phyloP scores from a whole-genome alignment of 2,797 vertebrate genomes.

The Alcedo quadribrachys region DNA sequence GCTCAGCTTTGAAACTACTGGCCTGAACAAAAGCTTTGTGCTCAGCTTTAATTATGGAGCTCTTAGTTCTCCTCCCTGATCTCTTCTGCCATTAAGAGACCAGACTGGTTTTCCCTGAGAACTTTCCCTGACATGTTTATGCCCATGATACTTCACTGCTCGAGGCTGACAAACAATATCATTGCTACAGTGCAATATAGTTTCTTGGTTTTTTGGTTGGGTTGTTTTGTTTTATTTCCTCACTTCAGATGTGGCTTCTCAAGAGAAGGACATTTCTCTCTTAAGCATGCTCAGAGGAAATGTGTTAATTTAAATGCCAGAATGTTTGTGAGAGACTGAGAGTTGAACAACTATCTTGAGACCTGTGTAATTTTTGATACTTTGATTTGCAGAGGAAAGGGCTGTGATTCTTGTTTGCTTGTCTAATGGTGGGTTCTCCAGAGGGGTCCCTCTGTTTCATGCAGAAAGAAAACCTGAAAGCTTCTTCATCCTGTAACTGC shows the following conservation, averaged over 20 bases:
- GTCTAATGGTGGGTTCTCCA: background rate
- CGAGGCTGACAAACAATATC: background rate
- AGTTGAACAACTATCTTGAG: background rate
- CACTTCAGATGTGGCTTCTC: background rate
- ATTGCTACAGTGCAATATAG: background rate
- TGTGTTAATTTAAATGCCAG: background rate
- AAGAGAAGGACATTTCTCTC: background rate
- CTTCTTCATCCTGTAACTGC: background rate
- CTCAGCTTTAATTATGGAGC: background rate
- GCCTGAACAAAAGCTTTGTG: background rate
- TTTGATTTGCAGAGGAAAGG: background rate
- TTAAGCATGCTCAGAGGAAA: background rate
- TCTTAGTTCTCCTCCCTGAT: background rate
- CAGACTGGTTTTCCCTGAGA: constrained; percentile 15
- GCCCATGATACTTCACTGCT: background rate
- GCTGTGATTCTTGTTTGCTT: background rate
- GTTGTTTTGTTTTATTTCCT: background rate
- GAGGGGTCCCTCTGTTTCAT: background rate
- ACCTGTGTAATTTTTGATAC: background rate
- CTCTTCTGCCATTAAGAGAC: background rate
- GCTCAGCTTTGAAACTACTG: background rate
- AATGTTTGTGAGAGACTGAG: background rate
- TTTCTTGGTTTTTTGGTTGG: background rate
- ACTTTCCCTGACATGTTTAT: background rate
- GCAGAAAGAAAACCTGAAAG: background rate